Evolutionary conservation across 1,140 invertebrate species (phyloP), one percentile per base, ranked within the genome.

Genomic region (Hycleus cichorii): DNA sequence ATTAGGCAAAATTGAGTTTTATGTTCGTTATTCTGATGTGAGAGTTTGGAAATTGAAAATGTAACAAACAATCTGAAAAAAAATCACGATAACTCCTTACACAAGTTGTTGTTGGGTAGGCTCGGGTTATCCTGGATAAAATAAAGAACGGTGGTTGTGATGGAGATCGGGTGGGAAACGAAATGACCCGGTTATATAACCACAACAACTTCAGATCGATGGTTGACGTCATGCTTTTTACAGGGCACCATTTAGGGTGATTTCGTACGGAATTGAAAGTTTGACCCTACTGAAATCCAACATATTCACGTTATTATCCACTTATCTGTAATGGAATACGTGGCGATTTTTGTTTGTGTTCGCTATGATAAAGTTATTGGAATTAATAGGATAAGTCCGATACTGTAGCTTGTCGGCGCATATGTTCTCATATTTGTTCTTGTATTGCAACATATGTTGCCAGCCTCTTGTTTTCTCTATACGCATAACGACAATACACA

Each of bases 41-140:
- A 32, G 4, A 4, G 7, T 32, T 32, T 4, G 32, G 7, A 32
- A 32, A 32, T 32, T 32, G 32, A 32, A 32, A 32, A 32, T 0
- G 7, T 32, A 32, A 5, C 32, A 18, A 18, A 32, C 32, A 4
- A 32, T 32, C 32, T 32, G 3, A 7, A 32, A 4, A 7, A 32
- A 7, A 24, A 53, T 51, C 25, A 53, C 27, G 39, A 53, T 53
- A 53, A 50, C 47, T 51, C 50, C 43, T 46, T 51, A 51, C 42
- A 47, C 51, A 60, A 55, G 58, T 55, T 60, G 55, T 60, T 60
- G 58, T 60, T 39, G 51, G 44, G 58, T 55, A 60, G 52, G 58
- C 45, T 55, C 49, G 58, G 58, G 58, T 55, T 60, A 44, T 55
- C 42, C 58, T 55, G 58, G 51, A 49, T n/a, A 40, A 55, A 60